Evolutionary conservation across 1,140 invertebrate species (phyloP), one percentile per base, ranked within the genome.

Genomic region (Drosophila virilis): DNA sequence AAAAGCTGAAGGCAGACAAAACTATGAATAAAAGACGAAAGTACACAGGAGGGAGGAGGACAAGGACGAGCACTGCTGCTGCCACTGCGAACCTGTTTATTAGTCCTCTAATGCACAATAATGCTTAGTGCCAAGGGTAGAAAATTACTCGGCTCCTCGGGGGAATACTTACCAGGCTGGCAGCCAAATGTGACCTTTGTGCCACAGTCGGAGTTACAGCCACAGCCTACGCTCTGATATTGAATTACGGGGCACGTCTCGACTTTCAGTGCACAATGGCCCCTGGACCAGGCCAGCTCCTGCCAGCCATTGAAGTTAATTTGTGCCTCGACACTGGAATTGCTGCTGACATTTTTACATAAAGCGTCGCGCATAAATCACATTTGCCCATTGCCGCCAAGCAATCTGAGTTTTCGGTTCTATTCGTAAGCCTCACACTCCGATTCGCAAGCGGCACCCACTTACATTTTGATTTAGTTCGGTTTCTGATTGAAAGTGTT

Each of bases 91-190:
- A 89, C 85, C 84, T 89, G 84, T 89, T 89, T 89, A 89, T 89
- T 89, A 89, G 84, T 84, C 77, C 85, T 89, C 84, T 89, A 89
- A 89, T 89, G 84, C 84, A 89, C 84, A 89, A 89, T 89, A 89
- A 89, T 89, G 83, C 85, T 89, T 84, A 90, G 85, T 89, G 84
- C 84, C 85, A 73, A 84, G 84, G 84, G 84, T 89, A 89, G 84
- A 58, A 89, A 89, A 90, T 89, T 89, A 89, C 74, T 80, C 68
- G 80, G 68, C 43, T 72, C 70, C 84, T 68, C 60, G 43, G 80
- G 84, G 84, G 84, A 89, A 89, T 89, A 89, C 84, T 89, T 89
- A 83, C 74, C 77, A 61, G 65, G 66, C 75, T 78, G 69, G 62
- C 85, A 78, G 80, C 84, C 84, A 89, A 89, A 89, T 89, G 84